Conservation (phyloP, 2,797 vertebrate genomes). For the Typhlichthys eigenmanni region DNA sequence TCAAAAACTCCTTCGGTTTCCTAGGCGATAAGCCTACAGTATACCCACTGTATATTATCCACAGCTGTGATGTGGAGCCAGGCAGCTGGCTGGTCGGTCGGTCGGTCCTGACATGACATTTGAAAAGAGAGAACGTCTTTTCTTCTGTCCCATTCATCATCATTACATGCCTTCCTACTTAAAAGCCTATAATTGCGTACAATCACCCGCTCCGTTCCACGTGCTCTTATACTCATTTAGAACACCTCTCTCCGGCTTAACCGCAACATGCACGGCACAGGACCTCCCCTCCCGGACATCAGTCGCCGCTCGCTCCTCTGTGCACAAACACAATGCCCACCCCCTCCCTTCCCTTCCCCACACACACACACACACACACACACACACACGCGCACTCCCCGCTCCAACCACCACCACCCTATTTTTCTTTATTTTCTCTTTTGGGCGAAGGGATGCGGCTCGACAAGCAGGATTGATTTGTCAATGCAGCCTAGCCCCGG, state of each 20-base stretch:
- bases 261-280: background rate
- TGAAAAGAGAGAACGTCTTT: conserved; percentile 17
- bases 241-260: conserved; percentile 1
- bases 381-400: no score
- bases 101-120: conserved; percentile 5
- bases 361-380: no score
- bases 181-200: conserved; percentile 37
- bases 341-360: no score
- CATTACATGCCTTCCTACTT: conserved; percentile 18
- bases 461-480: conserved; percentile 56
- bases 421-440: background rate
- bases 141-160: conserved; percentile 4
- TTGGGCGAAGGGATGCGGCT: conserved; percentile 20
- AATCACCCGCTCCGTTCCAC: conserved; percentile 40
- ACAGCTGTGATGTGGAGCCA: no score
- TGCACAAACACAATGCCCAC: no score
- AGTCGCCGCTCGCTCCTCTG: background rate
- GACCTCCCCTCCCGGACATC: background rate
- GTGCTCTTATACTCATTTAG: conserved; percentile 12
- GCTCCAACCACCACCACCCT: background rate
- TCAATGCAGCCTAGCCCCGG: conserved; percentile 41
- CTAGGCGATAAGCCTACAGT: background rate
- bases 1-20: background rate
- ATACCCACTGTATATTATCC: no score
- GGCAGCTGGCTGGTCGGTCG: background rate